These are phyloP conservation scores for Bradypus variegatus DNA, from an alignment of 2,797 vertebrate genomes.

Conservation along the genomic window DNA sequence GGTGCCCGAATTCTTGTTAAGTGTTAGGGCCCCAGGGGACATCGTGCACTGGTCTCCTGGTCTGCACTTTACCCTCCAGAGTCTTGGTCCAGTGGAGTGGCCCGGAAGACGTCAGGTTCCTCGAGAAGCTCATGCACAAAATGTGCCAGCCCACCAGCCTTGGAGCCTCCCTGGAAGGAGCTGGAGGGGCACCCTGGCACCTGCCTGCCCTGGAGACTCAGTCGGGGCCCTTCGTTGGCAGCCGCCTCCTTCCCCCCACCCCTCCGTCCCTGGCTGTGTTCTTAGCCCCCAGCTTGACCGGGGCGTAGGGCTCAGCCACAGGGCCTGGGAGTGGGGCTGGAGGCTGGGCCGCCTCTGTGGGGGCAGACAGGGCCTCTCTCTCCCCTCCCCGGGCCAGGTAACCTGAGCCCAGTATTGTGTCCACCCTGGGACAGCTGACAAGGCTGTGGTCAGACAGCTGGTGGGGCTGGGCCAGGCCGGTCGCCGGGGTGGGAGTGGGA, in stretches of 20 bases:
- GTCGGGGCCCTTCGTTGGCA: neutral
- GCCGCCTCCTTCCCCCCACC: neutral
- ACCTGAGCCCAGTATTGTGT: slow-evolving; percentile 56
- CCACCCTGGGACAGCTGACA: slow-evolving; percentile 70
- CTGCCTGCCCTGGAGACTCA: neutral
- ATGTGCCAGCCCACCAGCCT: neutral
- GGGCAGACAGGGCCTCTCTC: neutral
- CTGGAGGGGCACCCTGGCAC: neutral
- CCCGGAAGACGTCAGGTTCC: neutral
- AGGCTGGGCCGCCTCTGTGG: neutral
- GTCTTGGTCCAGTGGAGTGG: neutral
- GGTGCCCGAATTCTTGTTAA: neutral
- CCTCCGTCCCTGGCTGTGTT: neutral
- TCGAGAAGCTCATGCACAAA: neutral
- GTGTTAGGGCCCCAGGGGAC: too few relatives aligned
- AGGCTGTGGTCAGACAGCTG: slow-evolving; percentile 67
- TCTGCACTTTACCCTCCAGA: neutral
- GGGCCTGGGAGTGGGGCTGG: neutral
- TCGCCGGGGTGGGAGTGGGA: neutral
- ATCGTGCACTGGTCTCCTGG: neutral
- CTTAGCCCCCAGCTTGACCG: neutral
- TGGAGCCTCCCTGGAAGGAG: neutral
- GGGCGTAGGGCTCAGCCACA: neutral
- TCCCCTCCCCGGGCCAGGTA: slow-evolving; percentile 26
- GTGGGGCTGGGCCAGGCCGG: neutral